Evolutionary conservation across 1,140 invertebrate species (phyloP).

Genomic region (Solenopsis fugax): DNA sequence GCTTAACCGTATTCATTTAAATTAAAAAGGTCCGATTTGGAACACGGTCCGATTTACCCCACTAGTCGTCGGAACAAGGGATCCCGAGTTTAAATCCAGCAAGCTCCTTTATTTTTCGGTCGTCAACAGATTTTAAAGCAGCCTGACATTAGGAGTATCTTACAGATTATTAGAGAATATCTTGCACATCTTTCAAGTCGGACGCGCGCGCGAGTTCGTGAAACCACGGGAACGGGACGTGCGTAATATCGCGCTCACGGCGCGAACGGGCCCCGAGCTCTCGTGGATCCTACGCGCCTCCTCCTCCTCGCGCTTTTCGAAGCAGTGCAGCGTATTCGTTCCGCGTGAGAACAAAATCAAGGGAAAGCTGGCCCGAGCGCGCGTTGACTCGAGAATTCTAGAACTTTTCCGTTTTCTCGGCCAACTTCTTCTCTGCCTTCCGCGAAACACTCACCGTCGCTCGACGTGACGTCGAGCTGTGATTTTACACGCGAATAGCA

Average conservation of each 20-base stretch:
- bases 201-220: background rate
- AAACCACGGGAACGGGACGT: background rate
- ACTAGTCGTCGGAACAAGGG: too few species aligned
- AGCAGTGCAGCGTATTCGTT: slow-evolving; percentile 65
- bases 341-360: slow-evolving; percentile 76
- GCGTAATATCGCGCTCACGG: background rate
- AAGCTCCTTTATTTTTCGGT: too few species aligned
- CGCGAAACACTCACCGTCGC: slow-evolving; percentile 10
- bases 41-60: too few species aligned
- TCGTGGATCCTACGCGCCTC: background rate
- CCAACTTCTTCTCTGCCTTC: slow-evolving; percentile 61
- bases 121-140: too few species aligned
- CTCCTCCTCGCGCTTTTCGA: slow-evolving; percentile 21
- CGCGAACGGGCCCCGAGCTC: background rate
- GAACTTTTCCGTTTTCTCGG: slow-evolving; percentile 77
- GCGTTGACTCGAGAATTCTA: slow-evolving; percentile 49
- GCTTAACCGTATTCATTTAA: too few species aligned
- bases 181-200: background rate
- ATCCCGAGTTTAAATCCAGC: too few species aligned
- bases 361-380: slow-evolving; percentile 71
- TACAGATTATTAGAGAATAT: too few species aligned
- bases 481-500: slow-evolving; percentile 61
- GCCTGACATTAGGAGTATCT: too few species aligned
- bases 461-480: slow-evolving; percentile 35
- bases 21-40: too few species aligned